Evolutionary conservation across 1,140 invertebrate genomes (phyloP), one percentile per base, ranked within the genome.

Genomic region (Brachionus rotundiformis): DNA sequence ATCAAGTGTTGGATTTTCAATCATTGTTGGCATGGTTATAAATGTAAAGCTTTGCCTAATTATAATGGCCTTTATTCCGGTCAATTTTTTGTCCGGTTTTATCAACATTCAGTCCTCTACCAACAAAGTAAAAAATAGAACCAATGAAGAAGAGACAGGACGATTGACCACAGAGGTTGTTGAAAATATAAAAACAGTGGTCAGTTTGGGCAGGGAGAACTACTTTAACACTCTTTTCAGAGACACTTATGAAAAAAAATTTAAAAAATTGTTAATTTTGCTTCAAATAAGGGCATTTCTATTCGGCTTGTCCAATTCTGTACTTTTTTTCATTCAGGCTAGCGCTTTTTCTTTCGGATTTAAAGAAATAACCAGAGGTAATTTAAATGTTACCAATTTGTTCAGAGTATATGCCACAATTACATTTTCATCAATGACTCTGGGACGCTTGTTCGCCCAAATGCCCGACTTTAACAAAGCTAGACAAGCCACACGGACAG

Each of bases 41-140:
- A 93, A 93, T 82, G 95, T 94, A 93, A 90, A 93, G 85, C 87
- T 95, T 2, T 92, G 94, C 1, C 87, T 94, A 2, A 90, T 95
- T 10, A 93, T 94, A 83, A 86, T 95, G 27, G 90, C 91, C 29
- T 91, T 93, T 10, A 90, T 93, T 41, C 94, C 94, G 0, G 84
- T 90, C 16, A 86, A 90, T 11, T 84, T 86, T 16, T 27, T 87
- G 5, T 84, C 85, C 47, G 92, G 94, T 11, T 47, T 82, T 49
- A 49, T 82, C 3, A 63, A 75, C n/a, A 63, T 47, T 7, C 63
- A 68, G 27, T 47, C 63, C 8, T 44, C 36, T 23, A 61, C 61
- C 16, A 39, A 61, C 2, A 82, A 82, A 33, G 16, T 29, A 49
- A 39, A 68, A 31, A 44, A 25, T 13, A 54, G 23, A 49, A 33